Percentiles rank a stretch among this genome's conserved stretches.
Conservation (phyloP, 1,140 invertebrate species). For the Branchinecta lindahli region DNA sequence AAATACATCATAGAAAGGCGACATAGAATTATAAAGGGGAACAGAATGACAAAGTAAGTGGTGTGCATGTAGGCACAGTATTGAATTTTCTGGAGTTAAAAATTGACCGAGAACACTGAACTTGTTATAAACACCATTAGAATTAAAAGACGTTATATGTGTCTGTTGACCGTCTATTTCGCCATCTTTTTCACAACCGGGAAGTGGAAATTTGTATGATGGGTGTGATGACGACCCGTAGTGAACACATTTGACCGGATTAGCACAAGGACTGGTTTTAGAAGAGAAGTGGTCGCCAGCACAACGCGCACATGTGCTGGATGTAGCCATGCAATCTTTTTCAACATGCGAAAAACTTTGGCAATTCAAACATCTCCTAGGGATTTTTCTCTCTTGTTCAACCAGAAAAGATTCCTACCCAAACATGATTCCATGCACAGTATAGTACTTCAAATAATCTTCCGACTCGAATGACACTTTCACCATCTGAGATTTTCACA, state of each 20-base stretch:
- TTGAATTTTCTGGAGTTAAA: no score
- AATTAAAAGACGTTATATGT: no score
- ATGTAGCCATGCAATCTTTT: background rate
- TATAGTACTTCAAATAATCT: conserved; percentile 9
- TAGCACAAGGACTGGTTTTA: background rate
- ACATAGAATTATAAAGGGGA: no score
- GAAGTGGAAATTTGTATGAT: no score
- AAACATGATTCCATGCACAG: background rate
- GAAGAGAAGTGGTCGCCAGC: background rate
- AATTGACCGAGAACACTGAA: no score
- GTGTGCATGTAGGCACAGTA: no score
- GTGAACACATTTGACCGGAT: background rate
- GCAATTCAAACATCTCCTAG: conserved; percentile 1
- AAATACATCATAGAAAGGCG: no score
- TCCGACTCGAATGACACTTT: background rate
- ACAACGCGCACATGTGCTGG: background rate
- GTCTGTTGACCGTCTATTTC: no score
- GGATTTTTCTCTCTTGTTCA: background rate
- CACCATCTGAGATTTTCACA: no score
- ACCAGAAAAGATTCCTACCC: background rate
- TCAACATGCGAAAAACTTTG: conserved; percentile 5
- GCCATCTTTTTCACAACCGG: no score
- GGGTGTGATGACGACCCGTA: background rate
- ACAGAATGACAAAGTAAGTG: no score
- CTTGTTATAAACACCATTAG: no score